Evolutionary conservation across 2,113 vertebrate species (phyloP), one percentile per base, ranked within the genome.

Genomic region (Paradoxurus hermaphroditus): DNA sequence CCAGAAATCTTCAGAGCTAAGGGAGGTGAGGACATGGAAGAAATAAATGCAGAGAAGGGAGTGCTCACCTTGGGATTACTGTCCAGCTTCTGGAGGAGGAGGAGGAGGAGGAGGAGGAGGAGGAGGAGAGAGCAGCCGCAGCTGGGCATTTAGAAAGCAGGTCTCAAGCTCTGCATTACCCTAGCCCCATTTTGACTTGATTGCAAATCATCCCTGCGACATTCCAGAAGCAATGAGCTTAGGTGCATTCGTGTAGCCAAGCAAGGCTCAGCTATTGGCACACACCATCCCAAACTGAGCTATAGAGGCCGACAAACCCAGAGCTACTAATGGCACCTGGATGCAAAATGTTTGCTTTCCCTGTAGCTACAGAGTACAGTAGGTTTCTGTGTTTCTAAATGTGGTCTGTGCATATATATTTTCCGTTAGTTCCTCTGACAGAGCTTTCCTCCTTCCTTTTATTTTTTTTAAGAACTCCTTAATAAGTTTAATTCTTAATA

Each of bases 321-420:
- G 56, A 78, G 79, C 92, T 63, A 78, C 93, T 97, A 89, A 89
- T 96, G 93, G 94, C 97, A 97, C 97, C 94, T 97, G 91, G 91
- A 81, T 93, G 84, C 86, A 97, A 95, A 97, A 68, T 94, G 91
- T 95, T 98, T 96, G 82, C 93, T 97, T 95, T 94, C 56, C 62
- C 91, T n/a, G 77, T 67, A 97, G 93, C 86, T 73, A 88, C 81
- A 56, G 91, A 93, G 46, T 23, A 97, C 93, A 97, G 95, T 90
- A 94, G 81, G 94, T 97, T 97, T 97, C 92, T 98, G 97, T 97
- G 96, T 98, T 97, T 95, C 82, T 82, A 46, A 94, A 83, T 56
- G 73, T 65, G 81, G 86, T 41, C 88, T 88, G 85, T 92, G 84
- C 85, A 94, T 92, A 96, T 96, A 97, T 51, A 90, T 97, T 96